Base-by-base conservation (phyloP, 2,888 invertebrate species). In the Ormyrus pomaceus region DNA sequence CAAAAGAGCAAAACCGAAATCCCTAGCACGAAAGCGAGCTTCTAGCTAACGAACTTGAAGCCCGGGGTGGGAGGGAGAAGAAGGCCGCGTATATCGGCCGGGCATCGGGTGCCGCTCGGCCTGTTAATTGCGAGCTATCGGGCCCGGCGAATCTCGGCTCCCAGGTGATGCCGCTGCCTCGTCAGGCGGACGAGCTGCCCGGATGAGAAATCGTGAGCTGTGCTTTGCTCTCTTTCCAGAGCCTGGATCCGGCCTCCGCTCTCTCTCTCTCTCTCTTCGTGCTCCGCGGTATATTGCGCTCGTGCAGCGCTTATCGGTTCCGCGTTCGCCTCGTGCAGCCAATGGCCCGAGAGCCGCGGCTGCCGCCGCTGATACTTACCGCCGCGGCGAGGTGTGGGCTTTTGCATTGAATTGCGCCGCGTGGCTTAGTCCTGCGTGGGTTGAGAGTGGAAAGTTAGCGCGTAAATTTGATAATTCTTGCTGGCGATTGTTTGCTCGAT, bases 121-220 rank as follows among this genome's bases (percentile, higher is more conserved):
- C 68, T 71, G 77, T 81, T 81, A 81, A 81, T 81, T 81, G 74
- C 71, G n/a, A 5, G 9, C 66, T 81, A 81, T 81, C 81, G 66
- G 45, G 10, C 11, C 55, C 13, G 34, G 45, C 48, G 50, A 50
- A 81, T 81, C 77, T 80, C 13, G n/a, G 10, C 56, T 8, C 56
- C n/a, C 34, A 34, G 34, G 34, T 34, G 34, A 34, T 34, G 13
- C 46, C 5, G 46, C 9, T 11, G 34, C 61, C 34, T 56, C 51
- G 61, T 61, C 51, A 62, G 56, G 9, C 11, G 34, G 34, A 34
- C 34, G 34, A 34, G 34, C 4, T 34, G 34, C 34, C 34, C 34
- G 34, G 34, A 34, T 34, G 34, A 34, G 34, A 34, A 34, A 34
- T 34, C 34, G 34, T 4, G 9, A 13, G 50, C 19, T 59, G n/a